Evolutionary conservation across 2,113 vertebrate species (phyloP), one percentile per base, ranked within the genome.

Genomic region (Pipa parva): DNA sequence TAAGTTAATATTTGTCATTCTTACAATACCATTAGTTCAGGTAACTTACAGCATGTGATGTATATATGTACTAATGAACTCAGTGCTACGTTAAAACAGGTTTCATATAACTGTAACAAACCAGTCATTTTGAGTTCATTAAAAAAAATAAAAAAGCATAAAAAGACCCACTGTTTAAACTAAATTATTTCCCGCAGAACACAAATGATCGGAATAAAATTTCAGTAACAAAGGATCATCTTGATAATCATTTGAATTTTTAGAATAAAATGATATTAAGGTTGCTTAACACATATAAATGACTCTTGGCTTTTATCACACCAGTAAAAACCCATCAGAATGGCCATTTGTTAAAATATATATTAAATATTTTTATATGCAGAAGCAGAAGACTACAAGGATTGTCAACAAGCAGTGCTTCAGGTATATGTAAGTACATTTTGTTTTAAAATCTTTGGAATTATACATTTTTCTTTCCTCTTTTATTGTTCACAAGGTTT

Each of bases 391-490:
- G 85, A 83, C 83, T 81, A 85, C 29, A 27, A 85, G 58, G 89
- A 90, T 90, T 90, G 89, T 90, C 89, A 83, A 80, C 83, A 85
- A 90, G 87, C 88, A 88, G 83, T 87, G 85, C 82, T 88, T 85
- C 72, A 82, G 75, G 78, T 81, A 80, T 76, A 85, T 84, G 75
- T 76, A 85, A 85, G 84, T 80, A 85, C 64, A 63, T 81, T 82
- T 86, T 83, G 79, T 80, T 86, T 84, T 70, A 74, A 86, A 83
- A 88, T 90, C 88, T 90, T 90, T 90, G 89, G 89, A 88, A 87
- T 90, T 84, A 88, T 85, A 77, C 80, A 72, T 79, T 79, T n/a
- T 81, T 81, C 64, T 74, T 68, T 49, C 45, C 18, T 60, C 50
- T 57, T 52, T 51, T 18, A 21, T 31, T 69, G 31, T 49, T 49